A percentile compares a stretch with the other conserved stretches of the same genome.
phyloP scores from a whole-genome alignment of 2,797 vertebrate species.

The Gobio occitaniae region DNA sequence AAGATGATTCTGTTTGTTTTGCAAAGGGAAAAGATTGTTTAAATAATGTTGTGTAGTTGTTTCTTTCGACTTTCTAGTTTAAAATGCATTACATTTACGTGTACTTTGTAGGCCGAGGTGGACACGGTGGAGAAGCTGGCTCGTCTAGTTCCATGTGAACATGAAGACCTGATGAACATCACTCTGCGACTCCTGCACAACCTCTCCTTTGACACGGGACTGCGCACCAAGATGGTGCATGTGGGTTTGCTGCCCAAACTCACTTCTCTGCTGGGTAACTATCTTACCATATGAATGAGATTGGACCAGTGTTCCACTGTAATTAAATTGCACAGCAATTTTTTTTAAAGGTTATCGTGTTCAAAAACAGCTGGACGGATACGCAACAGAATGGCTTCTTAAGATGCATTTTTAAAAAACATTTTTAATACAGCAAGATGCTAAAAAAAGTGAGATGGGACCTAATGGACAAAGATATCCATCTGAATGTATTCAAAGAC shows the following conservation, averaged over 20 bases:
- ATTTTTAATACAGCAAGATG: too few relatives aligned
- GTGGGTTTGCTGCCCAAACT: slow-evolving; percentile 90
- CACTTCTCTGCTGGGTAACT: slow-evolving; percentile 85
- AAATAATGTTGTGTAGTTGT: not conserved
- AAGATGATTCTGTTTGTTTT: slow-evolving; percentile 2
- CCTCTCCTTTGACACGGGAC: slow-evolving; percentile 89
- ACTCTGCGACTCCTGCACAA: slow-evolving; percentile 89
- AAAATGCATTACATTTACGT: not conserved
- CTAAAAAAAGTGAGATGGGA: too few relatives aligned
- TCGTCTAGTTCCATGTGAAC: slow-evolving; percentile 86
- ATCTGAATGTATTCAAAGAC: too few relatives aligned
- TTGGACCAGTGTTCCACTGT: not conserved
- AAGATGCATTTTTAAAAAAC: not conserved
- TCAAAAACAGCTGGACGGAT: not conserved
- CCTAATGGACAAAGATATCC: too few relatives aligned
- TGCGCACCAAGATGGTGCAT: slow-evolving; percentile 92
- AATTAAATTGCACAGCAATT: not conserved
- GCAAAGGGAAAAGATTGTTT: not conserved
- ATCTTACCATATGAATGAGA: not conserved
- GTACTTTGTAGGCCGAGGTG: slow-evolving; percentile 81
- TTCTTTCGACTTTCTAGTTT: not conserved
- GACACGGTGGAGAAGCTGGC: slow-evolving; percentile 87
- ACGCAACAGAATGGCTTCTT: not conserved
- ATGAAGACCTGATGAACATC: slow-evolving; percentile 87
- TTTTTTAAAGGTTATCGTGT: not conserved